A percentile compares a stretch with the other conserved stretches of the same genome.
Evolutionary conservation across 2,888 invertebrate species (phyloP).

Genomic region (Trissoscelio sp.): DNA sequence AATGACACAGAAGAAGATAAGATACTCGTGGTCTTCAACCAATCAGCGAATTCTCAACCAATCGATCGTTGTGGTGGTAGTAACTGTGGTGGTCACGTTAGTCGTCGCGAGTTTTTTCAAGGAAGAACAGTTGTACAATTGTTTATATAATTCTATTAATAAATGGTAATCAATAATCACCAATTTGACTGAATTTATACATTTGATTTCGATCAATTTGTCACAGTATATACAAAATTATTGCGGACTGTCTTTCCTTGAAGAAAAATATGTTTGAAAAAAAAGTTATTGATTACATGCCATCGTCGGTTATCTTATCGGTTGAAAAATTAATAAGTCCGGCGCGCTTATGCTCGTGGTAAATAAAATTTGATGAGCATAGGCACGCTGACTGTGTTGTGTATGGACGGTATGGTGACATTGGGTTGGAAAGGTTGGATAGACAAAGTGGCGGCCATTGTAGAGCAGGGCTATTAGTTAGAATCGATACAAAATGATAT

Average conservation of each 20-base stretch:
- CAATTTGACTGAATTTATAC: too few relatives aligned
- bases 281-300: too few relatives aligned
- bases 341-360: constrained; percentile 7
- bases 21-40: constrained; percentile 12
- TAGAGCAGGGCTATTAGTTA: constrained; percentile 27
- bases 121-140: constrained; percentile 46
- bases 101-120: constrained; percentile 47
- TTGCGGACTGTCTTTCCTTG: constrained; percentile 21
- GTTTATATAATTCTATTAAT: neutral
- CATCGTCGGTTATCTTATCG: too few relatives aligned
- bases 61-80: constrained; percentile 69
- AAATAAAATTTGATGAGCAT: neutral
- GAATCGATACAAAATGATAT: constrained; percentile 45
- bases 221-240: too few relatives aligned
- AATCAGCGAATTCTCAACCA: constrained; percentile 52
- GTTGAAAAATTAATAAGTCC: constrained; percentile 3
- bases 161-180: neutral
- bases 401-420: constrained; percentile 11
- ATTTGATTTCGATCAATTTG: too few relatives aligned
- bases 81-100: constrained; percentile 71
- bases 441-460: constrained; percentile 40
- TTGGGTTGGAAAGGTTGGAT: constrained; percentile 16
- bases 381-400: constrained; percentile 21
- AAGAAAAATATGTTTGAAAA: too few relatives aligned
- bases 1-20: neutral